phyloP scores from a whole-genome alignment of 2,888 invertebrate genomes.

The Pammene fasciana region DNA sequence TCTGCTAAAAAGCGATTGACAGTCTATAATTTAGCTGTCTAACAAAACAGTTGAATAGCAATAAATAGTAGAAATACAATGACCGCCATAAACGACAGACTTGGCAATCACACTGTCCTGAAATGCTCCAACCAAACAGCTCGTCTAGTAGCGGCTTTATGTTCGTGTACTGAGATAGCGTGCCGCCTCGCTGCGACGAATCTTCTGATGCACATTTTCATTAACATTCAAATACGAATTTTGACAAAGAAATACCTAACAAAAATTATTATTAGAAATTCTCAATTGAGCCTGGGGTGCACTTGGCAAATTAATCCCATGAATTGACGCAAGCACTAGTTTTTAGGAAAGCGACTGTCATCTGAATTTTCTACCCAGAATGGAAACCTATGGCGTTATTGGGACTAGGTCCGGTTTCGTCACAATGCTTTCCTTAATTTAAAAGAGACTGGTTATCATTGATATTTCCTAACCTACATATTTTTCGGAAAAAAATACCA shows the following conservation, averaged over 20 bases:
- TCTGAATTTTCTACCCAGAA: too few species aligned
- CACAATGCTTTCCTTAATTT: too few species aligned
- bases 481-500: too few species aligned
- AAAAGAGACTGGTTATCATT: too few species aligned
- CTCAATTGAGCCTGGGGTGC: too few species aligned
- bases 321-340: background rate
- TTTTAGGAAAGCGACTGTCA: too few species aligned
- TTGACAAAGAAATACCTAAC: background rate
- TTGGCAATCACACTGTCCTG: constrained; percentile 6
- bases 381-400: too few species aligned
- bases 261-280: background rate
- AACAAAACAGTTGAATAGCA: background rate
- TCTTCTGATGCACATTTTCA: constrained; percentile 18
- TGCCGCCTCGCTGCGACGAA: constrained; percentile 53
- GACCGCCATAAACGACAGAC: constrained; percentile 1
- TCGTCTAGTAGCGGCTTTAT: constrained; percentile 48
- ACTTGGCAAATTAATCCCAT: too few species aligned
- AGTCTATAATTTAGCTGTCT: too few species aligned
- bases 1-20: too few species aligned
- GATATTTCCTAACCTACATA: too few species aligned
- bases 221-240: background rate
- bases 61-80: constrained; percentile 25
- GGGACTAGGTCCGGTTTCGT: too few species aligned
- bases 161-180: constrained; percentile 42
- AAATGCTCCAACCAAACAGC: constrained; percentile 29